Evolutionary conservation across 2,113 vertebrate genomes (phyloP).

Genomic region (Mola mola): DNA sequence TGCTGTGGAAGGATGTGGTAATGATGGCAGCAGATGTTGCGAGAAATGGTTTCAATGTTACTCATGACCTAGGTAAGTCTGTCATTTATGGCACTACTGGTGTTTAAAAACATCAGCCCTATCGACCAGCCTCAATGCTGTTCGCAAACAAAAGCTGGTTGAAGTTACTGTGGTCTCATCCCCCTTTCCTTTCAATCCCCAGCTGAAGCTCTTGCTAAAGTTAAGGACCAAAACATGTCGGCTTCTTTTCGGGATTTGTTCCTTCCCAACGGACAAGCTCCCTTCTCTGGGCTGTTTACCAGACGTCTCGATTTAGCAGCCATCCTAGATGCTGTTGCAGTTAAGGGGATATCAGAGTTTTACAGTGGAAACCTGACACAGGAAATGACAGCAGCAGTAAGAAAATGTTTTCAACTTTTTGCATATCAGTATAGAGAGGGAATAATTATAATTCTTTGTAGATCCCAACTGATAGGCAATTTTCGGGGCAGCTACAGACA

Average conservation of each 20-base stretch:
- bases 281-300: slow-evolving; percentile 83
- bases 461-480: too few species aligned
- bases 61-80: slow-evolving; percentile 91
- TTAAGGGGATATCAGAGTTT: slow-evolving; percentile 86
- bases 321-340: slow-evolving; percentile 85
- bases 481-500: too few species aligned
- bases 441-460: too few species aligned
- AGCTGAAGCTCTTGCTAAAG: slow-evolving; percentile 88
- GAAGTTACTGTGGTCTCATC: neutral
- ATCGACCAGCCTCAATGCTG: neutral
- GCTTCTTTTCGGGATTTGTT: slow-evolving; percentile 87
- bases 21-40: slow-evolving; percentile 86
- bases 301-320: slow-evolving; percentile 87
- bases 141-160: neutral
- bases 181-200: slow-evolving; percentile 16
- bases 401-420: neutral
- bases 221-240: slow-evolving; percentile 84
- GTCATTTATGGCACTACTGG: neutral
- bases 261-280: slow-evolving; percentile 82
- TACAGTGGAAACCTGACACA: slow-evolving; percentile 90
- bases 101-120: neutral
- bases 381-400: slow-evolving; percentile 91
- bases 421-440: too few species aligned
- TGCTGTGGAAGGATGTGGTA: slow-evolving; percentile 90
- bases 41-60: slow-evolving; percentile 93